Evolutionary conservation across 2,113 vertebrate genomes (phyloP), one percentile per base, ranked within the genome.

Genomic region (Bufo gargarizans): DNA sequence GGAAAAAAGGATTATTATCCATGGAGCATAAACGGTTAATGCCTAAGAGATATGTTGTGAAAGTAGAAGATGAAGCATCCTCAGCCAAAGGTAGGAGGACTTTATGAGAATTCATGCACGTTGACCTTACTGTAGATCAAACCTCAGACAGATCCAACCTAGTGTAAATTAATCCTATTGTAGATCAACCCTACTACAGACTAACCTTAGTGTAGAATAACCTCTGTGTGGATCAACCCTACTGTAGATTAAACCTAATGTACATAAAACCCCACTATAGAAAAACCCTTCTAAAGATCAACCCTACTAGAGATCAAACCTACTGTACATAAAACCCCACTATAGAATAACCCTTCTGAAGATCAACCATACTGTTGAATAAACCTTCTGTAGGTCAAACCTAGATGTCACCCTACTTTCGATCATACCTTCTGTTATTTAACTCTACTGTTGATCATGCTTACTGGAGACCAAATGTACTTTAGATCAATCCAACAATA

Each of bases 41-140:
- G 67, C 79, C 90, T 90, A 90, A 86, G 89, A 91, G 93, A 83
- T 86, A 58, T 91, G 87, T 74, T 89, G 90, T 90, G 90, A 91
- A 89, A 86, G 91, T 88, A 89, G 61, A 9, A 88, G 89, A 82
- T 88, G 82, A 90, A 89, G 88, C 88, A 90, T 12, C 90, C 16
- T 56, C 91, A 87, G 83, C 84, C 87, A 90, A 91, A 94, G 93
- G 93, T 93, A 93, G 86, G 93, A 89, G 90, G 86, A 91, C 69
- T n/a, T 87, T 9, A 65, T 50, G 47, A 22, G 43, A 69, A 45
- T n/a, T 47, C 43, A 12, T 43, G 17, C 33, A 63, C 19, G 16
- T 49, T 14, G 4, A 4, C 10, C 1, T 4, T 6, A 71, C 9
- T 43, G n/a, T 43, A 22, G 22, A 11, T 20, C n/a, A 7, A n/a